Evolutionary conservation across 2,797 vertebrate genomes (phyloP).

Genomic region (Borostomias antarcticus): DNA sequence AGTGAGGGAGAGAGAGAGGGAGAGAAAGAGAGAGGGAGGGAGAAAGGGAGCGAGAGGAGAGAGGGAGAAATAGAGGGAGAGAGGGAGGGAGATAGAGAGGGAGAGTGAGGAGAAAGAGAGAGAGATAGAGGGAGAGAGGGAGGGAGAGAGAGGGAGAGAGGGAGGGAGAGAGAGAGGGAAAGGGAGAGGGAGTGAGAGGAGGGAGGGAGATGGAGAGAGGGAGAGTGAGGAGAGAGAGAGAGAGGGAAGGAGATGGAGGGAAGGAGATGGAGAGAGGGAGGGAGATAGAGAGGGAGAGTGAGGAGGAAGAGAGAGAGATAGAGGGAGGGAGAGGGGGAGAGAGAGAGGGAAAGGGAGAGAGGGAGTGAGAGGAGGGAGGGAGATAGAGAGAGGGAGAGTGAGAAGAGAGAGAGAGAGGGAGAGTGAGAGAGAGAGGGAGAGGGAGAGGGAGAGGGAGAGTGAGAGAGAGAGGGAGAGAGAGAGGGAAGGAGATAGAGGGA

Average conservation of each 20-base stretch:
- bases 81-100: too few species aligned
- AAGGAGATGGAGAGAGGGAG: too few species aligned
- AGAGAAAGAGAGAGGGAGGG: background rate
- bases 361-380: background rate
- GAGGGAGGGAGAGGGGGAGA: conserved; percentile 57
- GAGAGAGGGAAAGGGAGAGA: conserved; percentile 32
- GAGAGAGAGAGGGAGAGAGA: too few species aligned
- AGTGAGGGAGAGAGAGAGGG: background rate
- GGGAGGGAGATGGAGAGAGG: too few species aligned
- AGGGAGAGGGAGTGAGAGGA: too few species aligned
- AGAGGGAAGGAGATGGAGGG: too few species aligned
- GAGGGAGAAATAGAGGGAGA: too few species aligned
- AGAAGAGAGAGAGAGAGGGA: too few species aligned
- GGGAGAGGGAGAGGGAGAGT: too few species aligned
- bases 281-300: background rate
- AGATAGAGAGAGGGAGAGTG: conserved; percentile 7
- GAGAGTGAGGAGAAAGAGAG: conserved; percentile 50
- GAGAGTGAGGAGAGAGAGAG: conserved; percentile 51
- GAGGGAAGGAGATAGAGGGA: too few species aligned
- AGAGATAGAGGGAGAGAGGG: background rate
- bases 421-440: too few species aligned
- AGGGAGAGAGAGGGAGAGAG: conserved; percentile 17
- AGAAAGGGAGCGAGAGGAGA: conserved; percentile 9
- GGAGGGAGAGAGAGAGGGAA: too few species aligned
- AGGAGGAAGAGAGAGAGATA: conserved; percentile 33